These are phyloP conservation scores for Metellina segmentata DNA, from an alignment of 2,888 invertebrate genomes.

Conservation along the genomic window DNA sequence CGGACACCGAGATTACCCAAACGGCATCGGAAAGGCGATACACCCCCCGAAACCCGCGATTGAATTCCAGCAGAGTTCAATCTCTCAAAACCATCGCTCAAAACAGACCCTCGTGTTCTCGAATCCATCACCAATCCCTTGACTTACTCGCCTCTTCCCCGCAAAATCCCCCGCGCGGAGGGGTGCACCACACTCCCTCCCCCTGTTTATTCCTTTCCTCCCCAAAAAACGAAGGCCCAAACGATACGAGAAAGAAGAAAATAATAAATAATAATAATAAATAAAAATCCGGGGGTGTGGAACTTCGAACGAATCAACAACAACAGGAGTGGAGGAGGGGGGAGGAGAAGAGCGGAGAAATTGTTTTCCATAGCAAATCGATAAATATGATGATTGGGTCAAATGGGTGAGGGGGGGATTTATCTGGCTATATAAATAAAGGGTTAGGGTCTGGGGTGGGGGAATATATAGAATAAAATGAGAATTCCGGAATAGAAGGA, in stretches of 20 bases:
- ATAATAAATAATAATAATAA: conserved; percentile 25
- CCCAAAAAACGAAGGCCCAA: conserved; percentile 50
- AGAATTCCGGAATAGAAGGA: conserved; percentile 29
- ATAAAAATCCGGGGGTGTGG: conserved; percentile 2
- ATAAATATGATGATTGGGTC: conserved; percentile 76
- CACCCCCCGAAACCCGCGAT: too few species aligned
- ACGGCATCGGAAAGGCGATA: too few species aligned
- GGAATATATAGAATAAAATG: conserved; percentile 12
- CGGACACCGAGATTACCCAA: background rate
- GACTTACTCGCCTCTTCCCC: conserved; percentile 48
- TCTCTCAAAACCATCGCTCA: background rate
- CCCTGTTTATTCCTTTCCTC: background rate
- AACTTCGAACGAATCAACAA: conserved; percentile 67
- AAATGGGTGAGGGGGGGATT: conserved; percentile 71
- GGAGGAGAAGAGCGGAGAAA: background rate
- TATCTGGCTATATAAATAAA: conserved; percentile 76
- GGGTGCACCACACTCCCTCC: too few species aligned
- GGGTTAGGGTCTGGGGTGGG: conserved; percentile 41
- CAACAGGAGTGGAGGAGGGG: conserved; percentile 42
- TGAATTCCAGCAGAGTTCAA: too few species aligned
- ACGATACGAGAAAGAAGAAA: conserved; percentile 27
- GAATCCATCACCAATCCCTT: background rate
- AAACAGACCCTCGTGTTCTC: background rate
- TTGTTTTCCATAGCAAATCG: conserved; percentile 76
- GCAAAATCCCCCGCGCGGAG: background rate